phyloP scores from a whole-genome alignment of 2,113 vertebrate species.

The Lota lota region DNA sequence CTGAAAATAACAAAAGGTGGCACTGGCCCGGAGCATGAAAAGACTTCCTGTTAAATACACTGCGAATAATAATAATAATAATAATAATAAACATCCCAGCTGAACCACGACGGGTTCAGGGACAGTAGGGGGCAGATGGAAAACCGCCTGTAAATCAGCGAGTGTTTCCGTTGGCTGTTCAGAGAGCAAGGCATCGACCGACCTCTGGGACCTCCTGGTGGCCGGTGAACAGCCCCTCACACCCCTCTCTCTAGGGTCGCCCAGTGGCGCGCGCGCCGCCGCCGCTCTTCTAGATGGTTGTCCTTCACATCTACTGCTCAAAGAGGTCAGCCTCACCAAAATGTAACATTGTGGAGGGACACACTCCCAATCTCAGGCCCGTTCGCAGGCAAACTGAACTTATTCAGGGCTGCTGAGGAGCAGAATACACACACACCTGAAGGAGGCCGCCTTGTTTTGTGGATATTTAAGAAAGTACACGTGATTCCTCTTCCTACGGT shows the following conservation, averaged over 20 bases:
- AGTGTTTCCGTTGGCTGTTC: slow-evolving; percentile 27
- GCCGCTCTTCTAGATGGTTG: slow-evolving; percentile 32
- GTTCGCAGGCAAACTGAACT: too few relatives aligned
- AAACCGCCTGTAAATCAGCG: slow-evolving; percentile 50
- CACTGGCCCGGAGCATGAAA: neutral
- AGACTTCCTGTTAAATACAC: slow-evolving; percentile 13
- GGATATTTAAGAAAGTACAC: too few relatives aligned
- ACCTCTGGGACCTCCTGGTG: slow-evolving; percentile 53
- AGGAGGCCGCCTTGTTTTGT: too few relatives aligned
- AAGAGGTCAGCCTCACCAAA: slow-evolving; percentile 1
- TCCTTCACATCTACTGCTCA: slow-evolving; percentile 1
- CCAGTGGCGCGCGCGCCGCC: slow-evolving; percentile 36
- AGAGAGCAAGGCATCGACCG: slow-evolving; percentile 50
- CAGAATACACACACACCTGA: too few relatives aligned
- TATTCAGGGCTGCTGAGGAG: too few relatives aligned
- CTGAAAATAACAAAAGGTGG: slow-evolving; percentile 4
- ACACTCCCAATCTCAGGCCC: too few relatives aligned
- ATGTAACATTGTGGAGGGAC: slow-evolving; percentile 26
- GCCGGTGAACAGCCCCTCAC: slow-evolving; percentile 29
- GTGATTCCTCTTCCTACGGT: too few relatives aligned
- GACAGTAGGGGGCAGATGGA: neutral
- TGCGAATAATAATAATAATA: too few relatives aligned
- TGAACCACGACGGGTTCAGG: slow-evolving; percentile 12
- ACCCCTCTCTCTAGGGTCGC: slow-evolving; percentile 12
- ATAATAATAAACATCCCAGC: neutral